phyloP scores from a whole-genome alignment of 1,140 invertebrate genomes.

The Lordiphosa clarofinis region DNA sequence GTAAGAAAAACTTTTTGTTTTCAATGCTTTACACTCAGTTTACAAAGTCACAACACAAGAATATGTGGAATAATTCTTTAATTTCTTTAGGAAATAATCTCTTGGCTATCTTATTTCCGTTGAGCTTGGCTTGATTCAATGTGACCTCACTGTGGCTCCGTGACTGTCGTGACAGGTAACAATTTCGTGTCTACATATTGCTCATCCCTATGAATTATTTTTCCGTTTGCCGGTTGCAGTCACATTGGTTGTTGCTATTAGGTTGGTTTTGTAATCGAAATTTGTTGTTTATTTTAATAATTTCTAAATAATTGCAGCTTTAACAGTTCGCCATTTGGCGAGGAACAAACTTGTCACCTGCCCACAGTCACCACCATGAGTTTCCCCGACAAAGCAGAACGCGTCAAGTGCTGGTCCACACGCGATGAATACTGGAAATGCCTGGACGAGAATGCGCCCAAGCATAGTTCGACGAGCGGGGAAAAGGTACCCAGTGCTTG shows the following conservation, averaged over 20 bases:
- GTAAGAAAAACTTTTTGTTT: too few relatives aligned
- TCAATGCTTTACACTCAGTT: too few relatives aligned
- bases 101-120: too few relatives aligned
- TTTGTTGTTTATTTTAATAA: constrained; percentile 1
- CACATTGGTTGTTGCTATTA: neutral
- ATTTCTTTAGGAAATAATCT: too few relatives aligned
- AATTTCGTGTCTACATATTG: too few relatives aligned
- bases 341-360: neutral
- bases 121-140: too few relatives aligned
- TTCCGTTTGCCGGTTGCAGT: neutral
- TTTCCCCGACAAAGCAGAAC: constrained; percentile 90
- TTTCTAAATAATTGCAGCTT: neutral
- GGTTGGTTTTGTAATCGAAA: constrained; percentile 10
- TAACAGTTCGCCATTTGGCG: neutral
- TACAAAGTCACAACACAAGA: too few relatives aligned
- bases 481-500: constrained; percentile 83
- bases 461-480: constrained; percentile 74
- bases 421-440: constrained; percentile 95
- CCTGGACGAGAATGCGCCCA: constrained; percentile 85
- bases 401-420: constrained; percentile 90
- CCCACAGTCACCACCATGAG: constrained; percentile 83
- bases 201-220: neutral
- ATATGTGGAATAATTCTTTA: too few relatives aligned
- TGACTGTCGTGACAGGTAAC: neutral
- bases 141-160: too few relatives aligned